Evolutionary conservation across 2,888 invertebrate genomes (phyloP).

Genomic region (Acholoe squamosa): DNA sequence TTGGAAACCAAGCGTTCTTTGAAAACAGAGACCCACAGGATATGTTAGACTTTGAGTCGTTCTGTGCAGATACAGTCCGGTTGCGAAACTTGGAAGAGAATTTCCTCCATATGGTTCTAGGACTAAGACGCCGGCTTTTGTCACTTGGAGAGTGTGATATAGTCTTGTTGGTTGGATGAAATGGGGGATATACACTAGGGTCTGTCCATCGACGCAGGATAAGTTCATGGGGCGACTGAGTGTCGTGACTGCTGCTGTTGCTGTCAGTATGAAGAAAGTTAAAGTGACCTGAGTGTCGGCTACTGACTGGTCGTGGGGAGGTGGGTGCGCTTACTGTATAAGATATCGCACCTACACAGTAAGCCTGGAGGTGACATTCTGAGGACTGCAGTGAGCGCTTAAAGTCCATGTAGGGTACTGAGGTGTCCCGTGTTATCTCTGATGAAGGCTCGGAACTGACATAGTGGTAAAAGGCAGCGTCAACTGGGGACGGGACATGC

Average conservation of each 20-base stretch:
- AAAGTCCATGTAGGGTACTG: conserved; percentile 7
- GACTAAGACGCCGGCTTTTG: neutral
- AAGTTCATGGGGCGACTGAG: neutral
- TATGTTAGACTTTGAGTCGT: neutral
- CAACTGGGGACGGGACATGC: neutral
- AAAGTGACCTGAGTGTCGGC: neutral
- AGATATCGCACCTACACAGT: neutral
- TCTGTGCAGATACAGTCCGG: neutral
- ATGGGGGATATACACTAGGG: neutral
- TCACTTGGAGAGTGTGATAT: neutral
- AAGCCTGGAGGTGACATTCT: too few relatives aligned
- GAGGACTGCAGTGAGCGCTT: neutral
- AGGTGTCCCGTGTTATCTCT: conserved; percentile 11
- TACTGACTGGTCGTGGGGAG: neutral
- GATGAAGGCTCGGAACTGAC: neutral
- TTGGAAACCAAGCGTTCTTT: neutral
- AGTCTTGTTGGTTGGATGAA: neutral
- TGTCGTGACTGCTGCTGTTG: neutral
- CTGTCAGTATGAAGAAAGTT: neutral
- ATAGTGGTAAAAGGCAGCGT: neutral
- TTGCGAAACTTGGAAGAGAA: neutral
- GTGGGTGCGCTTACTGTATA: neutral
- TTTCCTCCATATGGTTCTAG: neutral
- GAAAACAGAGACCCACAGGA: neutral
- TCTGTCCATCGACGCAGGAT: neutral